Base-by-base conservation (phyloP, 2,797 vertebrate genomes). In the Phoeniculus purpureus region DNA sequence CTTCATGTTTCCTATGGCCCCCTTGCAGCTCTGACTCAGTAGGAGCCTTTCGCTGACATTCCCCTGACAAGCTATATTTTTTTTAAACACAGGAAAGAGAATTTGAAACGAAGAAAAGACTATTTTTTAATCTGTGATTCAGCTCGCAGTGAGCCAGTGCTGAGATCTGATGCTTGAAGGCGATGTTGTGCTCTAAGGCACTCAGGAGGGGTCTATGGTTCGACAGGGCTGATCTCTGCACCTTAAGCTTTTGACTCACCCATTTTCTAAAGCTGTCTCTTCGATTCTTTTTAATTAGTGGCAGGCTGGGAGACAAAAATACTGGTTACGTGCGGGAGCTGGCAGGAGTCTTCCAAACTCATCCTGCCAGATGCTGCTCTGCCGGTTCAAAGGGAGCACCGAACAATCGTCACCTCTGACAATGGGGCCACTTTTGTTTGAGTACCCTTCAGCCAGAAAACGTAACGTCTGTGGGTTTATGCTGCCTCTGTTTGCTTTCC, bases 201-300 rank as follows among this genome's bases (percentile, higher is more conserved):
- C 81, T 51, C 50, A 76, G 81, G 88, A 90, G 50, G 87, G 67
- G 26, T 83, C 93, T 93, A 70, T 73, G 54, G 73, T 87, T 91
- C 81, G 90, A 83, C 93, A 94, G 70, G 73, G 22, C 45, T 65
- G 84, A 95, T 87, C 94, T 92, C 79, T 93, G 60, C 85, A 90
- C 89, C 76, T 89, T 61, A 56, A 85, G 50, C 79, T 92, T 95
- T 95, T 90, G 93, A 95, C 93, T 93, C 74, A 75, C 54, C 18
- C 66, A 73, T 37, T 95, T 94, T 89, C 76, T 81, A 94, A 94
- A 96, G 81, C 71, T 83, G 56, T 59, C 67, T 94, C 70, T 94
- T 81, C 83, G 76, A 93, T 94, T 93, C 95, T 37, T 85, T 95
- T 94, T 95, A 96, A 96, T 96, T 96, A 95, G 93, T 70, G 56